A percentile compares a stretch with the other conserved stretches of the same genome.
These are phyloP conservation scores for Drosophila teissieri DNA, from an alignment of 1,140 invertebrate species.

Conservation along the genomic window DNA sequence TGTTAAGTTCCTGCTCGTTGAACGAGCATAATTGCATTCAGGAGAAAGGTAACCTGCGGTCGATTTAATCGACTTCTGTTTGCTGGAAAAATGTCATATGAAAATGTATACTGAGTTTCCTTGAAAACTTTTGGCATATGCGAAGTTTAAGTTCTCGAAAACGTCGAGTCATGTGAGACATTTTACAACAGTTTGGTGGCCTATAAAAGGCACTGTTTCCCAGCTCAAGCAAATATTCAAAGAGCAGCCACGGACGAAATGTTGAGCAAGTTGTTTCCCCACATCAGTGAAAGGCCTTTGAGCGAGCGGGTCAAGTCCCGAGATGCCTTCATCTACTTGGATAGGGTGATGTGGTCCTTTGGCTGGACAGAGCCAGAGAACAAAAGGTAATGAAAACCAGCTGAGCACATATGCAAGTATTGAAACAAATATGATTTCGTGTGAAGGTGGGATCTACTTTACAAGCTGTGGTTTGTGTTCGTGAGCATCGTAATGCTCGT, in stretches of 20 bases:
- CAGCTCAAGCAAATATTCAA: too few species aligned
- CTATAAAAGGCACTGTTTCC: slow-evolving; percentile 9
- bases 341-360: slow-evolving; percentile 25
- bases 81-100: background rate
- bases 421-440: background rate
- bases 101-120: background rate
- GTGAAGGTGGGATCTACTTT: background rate
- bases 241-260: slow-evolving; percentile 16
- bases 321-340: slow-evolving; percentile 53
- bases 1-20: background rate
- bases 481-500: background rate
- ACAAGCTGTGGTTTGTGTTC: slow-evolving; percentile 19
- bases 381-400: background rate
- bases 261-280: slow-evolving; percentile 42
- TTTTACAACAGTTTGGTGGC: too few species aligned
- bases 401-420: background rate
- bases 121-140: background rate
- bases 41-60: background rate
- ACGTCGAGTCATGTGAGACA: slow-evolving; percentile 5
- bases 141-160: background rate
- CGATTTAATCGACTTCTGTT: background rate
- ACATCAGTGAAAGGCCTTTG: slow-evolving; percentile 10
- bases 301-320: slow-evolving; percentile 27
- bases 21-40: slow-evolving; percentile 22
- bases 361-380: slow-evolving; percentile 47